A percentile compares a stretch with the other conserved stretches of the same genome.
Evolutionary conservation across 2,797 vertebrate genomes (phyloP).

Genomic region (Helostoma temminkii): DNA sequence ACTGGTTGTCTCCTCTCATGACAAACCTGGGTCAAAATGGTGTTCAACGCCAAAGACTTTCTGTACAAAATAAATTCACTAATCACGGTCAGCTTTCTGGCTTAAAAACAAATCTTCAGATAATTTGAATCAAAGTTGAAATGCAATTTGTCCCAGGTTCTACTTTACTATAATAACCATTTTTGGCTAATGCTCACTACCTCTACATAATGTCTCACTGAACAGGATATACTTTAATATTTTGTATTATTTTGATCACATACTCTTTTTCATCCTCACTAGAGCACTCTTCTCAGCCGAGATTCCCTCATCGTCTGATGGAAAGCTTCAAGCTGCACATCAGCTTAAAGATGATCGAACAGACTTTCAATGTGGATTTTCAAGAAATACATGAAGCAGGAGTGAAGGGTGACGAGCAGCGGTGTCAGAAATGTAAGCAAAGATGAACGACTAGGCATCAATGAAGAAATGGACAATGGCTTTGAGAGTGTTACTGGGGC

Average conservation of each 20-base stretch:
- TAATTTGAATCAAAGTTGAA: constrained; percentile 22
- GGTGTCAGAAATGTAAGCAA: constrained; percentile 4
- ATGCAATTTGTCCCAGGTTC: constrained; percentile 69
- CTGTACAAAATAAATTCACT: not conserved
- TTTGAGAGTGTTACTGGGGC: constrained; percentile 29
- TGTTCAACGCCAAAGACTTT: constrained; percentile 30
- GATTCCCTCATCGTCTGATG: constrained; percentile 84
- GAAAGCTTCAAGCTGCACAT: not conserved
- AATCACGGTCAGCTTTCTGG: not conserved
- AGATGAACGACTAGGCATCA: not conserved
- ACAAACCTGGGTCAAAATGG: constrained; percentile 67
- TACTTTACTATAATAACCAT: constrained; percentile 50
- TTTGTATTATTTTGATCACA: constrained; percentile 18
- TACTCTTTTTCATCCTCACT: constrained; percentile 29
- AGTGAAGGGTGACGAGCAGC: too few relatives aligned
- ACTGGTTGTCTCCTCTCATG: constrained; percentile 48
- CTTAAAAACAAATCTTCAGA: constrained; percentile 14
- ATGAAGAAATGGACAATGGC: constrained; percentile 38
- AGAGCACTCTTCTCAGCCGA: constrained; percentile 83
- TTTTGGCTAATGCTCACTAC: constrained; percentile 50
- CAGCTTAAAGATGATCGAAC: constrained; percentile 7
- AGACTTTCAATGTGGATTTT: not conserved
- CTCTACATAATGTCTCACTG: constrained; percentile 13
- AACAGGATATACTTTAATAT: not conserved
- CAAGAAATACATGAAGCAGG: constrained; percentile 5